These are phyloP conservation scores for Motacilla alba DNA, from an alignment of 2,113 vertebrate species.

Conservation along the genomic window DNA sequence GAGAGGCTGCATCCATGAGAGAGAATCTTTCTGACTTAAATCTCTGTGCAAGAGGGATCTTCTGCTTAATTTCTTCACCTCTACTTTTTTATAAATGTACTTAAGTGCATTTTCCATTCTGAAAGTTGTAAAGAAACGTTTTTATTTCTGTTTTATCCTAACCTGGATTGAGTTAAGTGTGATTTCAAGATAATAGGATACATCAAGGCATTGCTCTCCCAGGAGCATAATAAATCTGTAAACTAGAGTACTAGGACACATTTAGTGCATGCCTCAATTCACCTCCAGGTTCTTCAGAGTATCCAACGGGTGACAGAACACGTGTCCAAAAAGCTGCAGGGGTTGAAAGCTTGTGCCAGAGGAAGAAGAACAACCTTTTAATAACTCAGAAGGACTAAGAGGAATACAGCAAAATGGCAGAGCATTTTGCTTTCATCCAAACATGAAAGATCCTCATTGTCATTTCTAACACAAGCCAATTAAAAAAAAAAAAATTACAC, in stretches of 20 bases:
- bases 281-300: slow-evolving; percentile 15
- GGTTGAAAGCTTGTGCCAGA: slow-evolving; percentile 43
- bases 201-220: slow-evolving; percentile 1
- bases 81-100: neutral
- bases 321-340: slow-evolving; percentile 14
- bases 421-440: neutral
- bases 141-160: neutral
- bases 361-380: slow-evolving; percentile 36
- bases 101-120: neutral
- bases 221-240: slow-evolving; percentile 36
- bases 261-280: slow-evolving; percentile 34
- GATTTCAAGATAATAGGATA: slow-evolving; percentile 13
- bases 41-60: neutral
- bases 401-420: neutral
- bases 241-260: slow-evolving; percentile 43
- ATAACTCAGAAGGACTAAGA: slow-evolving; percentile 20
- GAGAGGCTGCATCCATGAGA: neutral
- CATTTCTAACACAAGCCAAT: neutral
- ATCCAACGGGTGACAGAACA: slow-evolving; percentile 34
- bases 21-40: neutral
- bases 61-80: neutral
- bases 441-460: neutral
- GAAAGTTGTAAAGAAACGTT: neutral
- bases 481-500: neutral
- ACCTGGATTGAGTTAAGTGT: neutral